These are phyloP conservation scores for Oligia strigilis DNA, from an alignment of 2,888 invertebrate species.

Conservation along the genomic window DNA sequence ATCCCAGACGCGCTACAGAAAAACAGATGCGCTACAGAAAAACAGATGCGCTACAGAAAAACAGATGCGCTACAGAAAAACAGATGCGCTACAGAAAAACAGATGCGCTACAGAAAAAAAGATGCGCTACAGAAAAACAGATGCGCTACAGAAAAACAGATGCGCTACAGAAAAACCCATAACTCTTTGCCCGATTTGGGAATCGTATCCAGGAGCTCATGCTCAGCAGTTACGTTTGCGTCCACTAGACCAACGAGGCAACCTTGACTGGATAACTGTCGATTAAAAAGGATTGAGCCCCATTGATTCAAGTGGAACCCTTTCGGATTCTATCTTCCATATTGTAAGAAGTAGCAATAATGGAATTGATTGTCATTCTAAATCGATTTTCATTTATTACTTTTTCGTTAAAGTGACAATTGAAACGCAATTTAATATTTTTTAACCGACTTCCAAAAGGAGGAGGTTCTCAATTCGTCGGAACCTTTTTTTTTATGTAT, in stretches of 20 bases:
- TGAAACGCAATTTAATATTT: background rate
- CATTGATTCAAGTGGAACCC: conserved; percentile 1
- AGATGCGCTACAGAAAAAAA: background rate
- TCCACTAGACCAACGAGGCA: background rate
- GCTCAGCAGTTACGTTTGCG: background rate
- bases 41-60: no score
- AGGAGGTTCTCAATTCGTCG: no score
- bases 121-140: no score
- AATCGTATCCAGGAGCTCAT: background rate
- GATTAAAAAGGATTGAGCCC: background rate
- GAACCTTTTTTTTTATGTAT: no score
- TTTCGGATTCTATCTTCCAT: background rate
- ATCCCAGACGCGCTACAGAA: background rate
- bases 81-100: no score
- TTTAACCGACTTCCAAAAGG: no score
- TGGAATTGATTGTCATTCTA: background rate
- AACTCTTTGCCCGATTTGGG: background rate
- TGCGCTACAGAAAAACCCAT: background rate
- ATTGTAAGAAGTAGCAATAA: conserved; percentile 8
- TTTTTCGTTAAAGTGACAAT: background rate
- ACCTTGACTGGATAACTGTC: background rate
- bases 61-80: background rate
- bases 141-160: no score
- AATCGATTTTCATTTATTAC: background rate
- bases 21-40: no score